These are phyloP conservation scores for Epiblema foenella DNA, from an alignment of 2,888 invertebrate genomes.

Conservation along the genomic window DNA sequence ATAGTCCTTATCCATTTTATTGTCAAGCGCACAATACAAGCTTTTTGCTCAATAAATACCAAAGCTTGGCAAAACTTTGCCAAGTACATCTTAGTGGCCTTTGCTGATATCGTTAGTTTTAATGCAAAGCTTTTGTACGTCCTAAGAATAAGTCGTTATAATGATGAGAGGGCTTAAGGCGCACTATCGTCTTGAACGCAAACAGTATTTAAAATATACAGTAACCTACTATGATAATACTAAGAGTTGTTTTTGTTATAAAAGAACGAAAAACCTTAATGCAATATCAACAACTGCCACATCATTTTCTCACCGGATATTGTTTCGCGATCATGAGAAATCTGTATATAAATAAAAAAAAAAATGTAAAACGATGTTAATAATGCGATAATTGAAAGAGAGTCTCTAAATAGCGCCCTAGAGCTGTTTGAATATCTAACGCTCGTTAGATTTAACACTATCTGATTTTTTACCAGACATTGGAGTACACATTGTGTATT, in stretches of 20 bases:
- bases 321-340: slow-evolving; percentile 30
- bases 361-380: slow-evolving; percentile 43
- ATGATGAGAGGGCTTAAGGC: not conserved
- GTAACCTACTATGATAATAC: not conserved
- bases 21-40: slow-evolving; percentile 40
- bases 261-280: not conserved
- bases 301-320: slow-evolving; percentile 37
- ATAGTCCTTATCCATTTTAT: slow-evolving; percentile 42
- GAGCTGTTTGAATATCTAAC: slow-evolving; percentile 22
- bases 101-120: slow-evolving; percentile 29
- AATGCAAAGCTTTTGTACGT: slow-evolving; percentile 24
- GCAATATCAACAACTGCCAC: slow-evolving; percentile 24
- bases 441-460: not conserved
- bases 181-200: not conserved
- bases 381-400: slow-evolving; percentile 41
- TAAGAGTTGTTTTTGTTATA: too few species aligned
- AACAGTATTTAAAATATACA: not conserved
- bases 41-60: slow-evolving; percentile 36
- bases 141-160: slow-evolving; percentile 1
- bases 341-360: slow-evolving; percentile 32
- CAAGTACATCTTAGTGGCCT: slow-evolving; percentile 28
- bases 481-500: not conserved
- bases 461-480: not conserved
- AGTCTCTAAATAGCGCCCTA: slow-evolving; percentile 32
- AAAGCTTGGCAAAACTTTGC: slow-evolving; percentile 25